Base-by-base conservation (phyloP, 2,113 vertebrate species). In the Buteo buteo region DNA sequence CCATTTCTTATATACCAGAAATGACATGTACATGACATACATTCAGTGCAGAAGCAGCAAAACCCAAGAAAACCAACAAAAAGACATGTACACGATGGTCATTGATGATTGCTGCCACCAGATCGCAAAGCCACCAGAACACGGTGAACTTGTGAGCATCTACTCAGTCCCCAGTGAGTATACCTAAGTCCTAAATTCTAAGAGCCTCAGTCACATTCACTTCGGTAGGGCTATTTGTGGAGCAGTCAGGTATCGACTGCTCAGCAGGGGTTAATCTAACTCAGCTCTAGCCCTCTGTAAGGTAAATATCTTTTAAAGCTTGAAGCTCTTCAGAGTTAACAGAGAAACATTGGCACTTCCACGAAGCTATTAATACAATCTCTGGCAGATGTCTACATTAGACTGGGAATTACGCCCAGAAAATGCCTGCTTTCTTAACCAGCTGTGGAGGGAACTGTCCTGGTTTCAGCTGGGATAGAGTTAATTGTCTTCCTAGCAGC, bases 41-140 rank as follows among this genome's bases (percentile, higher is more conserved):
- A 93, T 95, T 93, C 71, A 88, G 77, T 42, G 36, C 47, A 90
- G 92, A 93, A 95, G 78, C 40, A 38, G 58, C 29, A 93, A 91
- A 96, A 70, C 44, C 26, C 74, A 94, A 86, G 55, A 86, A 94
- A 96, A 69, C 7, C 18, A 82, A 80, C 40, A 96, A 54, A 95
- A 59, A 94, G 61, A 91, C 62, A 64, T 38, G 34, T 66, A 91
- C 49, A 96, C 0, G 4, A 94, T 44, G 82, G 77, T 88, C 49
- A 93, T 87, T 95, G 86, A 88, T 85, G 86, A 78, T 25, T 88
- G 74, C 54, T 66, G 67, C 18, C 50, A 61, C 49, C 49, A 96
- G 83, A 93, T 4, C 11, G 25, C 54, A 90, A 88, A 77, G 15
- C 25, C 49, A 77, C 10, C 4, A 71, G 57, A 84, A 59, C 25